These are phyloP conservation scores for Thaumetopoea pityocampa DNA, from an alignment of 1,140 invertebrate species.

Conservation along the genomic window DNA sequence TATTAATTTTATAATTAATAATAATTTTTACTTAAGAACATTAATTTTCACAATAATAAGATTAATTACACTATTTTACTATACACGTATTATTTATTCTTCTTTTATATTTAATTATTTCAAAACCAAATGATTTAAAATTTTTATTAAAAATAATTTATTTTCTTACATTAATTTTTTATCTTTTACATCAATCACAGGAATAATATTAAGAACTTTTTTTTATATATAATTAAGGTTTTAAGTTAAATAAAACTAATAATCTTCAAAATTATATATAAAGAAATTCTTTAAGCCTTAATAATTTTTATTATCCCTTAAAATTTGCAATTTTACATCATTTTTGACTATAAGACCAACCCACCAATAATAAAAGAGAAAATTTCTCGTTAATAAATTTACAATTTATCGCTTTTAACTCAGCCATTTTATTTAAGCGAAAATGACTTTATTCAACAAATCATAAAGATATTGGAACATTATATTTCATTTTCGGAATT, in stretches of 20 bases:
- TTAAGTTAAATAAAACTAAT: conserved; percentile 78
- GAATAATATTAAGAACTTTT: conserved; percentile 46
- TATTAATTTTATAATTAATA: conserved; percentile 63
- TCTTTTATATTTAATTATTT: conserved; percentile 57
- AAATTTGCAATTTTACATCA: conserved; percentile 77
- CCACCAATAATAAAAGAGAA: conserved; percentile 69
- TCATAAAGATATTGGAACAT: conserved; percentile 86
- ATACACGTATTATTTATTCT: conserved; percentile 61
- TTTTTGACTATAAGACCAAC: conserved; percentile 70
- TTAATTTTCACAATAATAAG: conserved; percentile 65
- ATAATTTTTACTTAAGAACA: conserved; percentile 50
- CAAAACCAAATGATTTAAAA: conserved; percentile 55
- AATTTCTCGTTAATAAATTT: conserved; percentile 75
- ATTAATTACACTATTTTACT: conserved; percentile 69
- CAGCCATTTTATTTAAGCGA: conserved; percentile 74
- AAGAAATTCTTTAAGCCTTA: conserved; percentile 71
- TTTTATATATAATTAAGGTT: conserved; percentile 56
- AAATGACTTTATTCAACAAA: conserved; percentile 82
- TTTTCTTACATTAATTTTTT: conserved; percentile 45
- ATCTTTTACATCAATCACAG: conserved; percentile 49
- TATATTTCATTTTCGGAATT: conserved; percentile 84
- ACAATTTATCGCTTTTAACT: conserved; percentile 75
- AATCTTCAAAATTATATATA: conserved; percentile 78
- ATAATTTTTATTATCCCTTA: conserved; percentile 63
- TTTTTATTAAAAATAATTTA: conserved; percentile 52